Conservation (phyloP, 2,113 vertebrate species). For the Dipodomys stephensi region DNA sequence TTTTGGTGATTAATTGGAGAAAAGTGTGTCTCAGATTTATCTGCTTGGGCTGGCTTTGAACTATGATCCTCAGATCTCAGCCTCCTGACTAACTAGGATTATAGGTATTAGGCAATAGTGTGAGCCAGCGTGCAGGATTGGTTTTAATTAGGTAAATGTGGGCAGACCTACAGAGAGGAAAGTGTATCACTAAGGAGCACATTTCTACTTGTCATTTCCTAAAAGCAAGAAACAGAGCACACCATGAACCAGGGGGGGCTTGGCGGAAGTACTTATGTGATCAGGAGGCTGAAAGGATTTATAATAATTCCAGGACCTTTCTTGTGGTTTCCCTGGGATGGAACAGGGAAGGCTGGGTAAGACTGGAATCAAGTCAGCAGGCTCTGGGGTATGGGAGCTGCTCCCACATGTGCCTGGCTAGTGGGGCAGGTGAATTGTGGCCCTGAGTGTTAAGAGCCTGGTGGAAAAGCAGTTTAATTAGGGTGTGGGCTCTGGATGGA, state of each 20-base stretch:
- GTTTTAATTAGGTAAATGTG: too few relatives aligned
- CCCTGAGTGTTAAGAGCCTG: not conserved
- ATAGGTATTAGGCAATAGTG: too few relatives aligned
- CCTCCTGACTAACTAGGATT: too few relatives aligned
- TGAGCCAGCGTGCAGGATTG: too few relatives aligned
- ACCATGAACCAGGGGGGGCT: accelerated
- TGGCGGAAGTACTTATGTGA: accelerated
- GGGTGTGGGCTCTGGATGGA: not conserved
- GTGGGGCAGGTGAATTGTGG: not conserved
- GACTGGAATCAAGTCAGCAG: not conserved
- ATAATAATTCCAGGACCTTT: not conserved
- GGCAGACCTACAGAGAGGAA: too few relatives aligned
- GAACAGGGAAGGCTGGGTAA: not conserved
- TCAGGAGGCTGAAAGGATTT: not conserved
- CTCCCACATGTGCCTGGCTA: not conserved
- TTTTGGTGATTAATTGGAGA: too few relatives aligned
- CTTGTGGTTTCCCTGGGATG: not conserved
- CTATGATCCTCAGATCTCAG: too few relatives aligned
- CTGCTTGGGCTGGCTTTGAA: too few relatives aligned
- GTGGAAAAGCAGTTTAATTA: too few relatives aligned
- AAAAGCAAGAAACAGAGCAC: not conserved
- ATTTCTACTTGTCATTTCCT: not conserved
- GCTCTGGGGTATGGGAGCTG: not conserved
- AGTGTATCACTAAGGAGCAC: not conserved
- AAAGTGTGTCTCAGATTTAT: too few relatives aligned